Conservation (phyloP, 2,113 vertebrate species). For the Microtus oregoni region DNA sequence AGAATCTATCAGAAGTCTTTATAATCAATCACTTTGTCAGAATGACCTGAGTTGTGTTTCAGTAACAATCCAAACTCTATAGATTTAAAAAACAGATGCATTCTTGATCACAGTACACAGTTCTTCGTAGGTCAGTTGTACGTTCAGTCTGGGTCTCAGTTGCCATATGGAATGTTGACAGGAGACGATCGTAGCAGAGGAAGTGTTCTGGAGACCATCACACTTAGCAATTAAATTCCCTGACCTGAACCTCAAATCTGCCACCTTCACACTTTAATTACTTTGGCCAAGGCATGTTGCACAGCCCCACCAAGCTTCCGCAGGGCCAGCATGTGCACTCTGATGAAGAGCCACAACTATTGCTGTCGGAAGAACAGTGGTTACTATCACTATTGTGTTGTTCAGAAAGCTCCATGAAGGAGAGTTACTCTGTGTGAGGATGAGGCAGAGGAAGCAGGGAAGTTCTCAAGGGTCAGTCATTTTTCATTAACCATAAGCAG, state of each 20-base stretch:
- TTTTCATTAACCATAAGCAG: not conserved
- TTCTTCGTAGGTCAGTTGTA: not conserved
- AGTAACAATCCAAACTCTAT: not conserved
- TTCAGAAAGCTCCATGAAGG: not conserved
- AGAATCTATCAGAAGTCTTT: slow-evolving; percentile 6
- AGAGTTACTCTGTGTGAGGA: not conserved
- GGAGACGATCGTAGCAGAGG: not conserved
- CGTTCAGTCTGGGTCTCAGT: not conserved
- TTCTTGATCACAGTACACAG: not conserved
- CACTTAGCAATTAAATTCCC: not conserved
- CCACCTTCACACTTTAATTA: not conserved
- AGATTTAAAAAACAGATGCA: not conserved
- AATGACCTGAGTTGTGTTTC: not conserved
- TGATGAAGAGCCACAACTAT: not conserved
- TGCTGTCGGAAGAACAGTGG: not conserved
- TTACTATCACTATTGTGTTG: not conserved
- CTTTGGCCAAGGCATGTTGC: not conserved
- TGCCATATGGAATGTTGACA: not conserved
- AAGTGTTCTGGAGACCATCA: not conserved
- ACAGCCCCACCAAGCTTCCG: not conserved
- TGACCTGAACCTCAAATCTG: not conserved
- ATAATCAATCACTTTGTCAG: not conserved
- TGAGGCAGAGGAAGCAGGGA: not conserved
- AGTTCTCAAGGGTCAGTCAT: not conserved
- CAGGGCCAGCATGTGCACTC: not conserved